A percentile compares a stretch with the other conserved stretches of the same genome.
Evolutionary conservation across 2,113 vertebrate genomes (phyloP).

Genomic region (Cnemophilus loriae): DNA sequence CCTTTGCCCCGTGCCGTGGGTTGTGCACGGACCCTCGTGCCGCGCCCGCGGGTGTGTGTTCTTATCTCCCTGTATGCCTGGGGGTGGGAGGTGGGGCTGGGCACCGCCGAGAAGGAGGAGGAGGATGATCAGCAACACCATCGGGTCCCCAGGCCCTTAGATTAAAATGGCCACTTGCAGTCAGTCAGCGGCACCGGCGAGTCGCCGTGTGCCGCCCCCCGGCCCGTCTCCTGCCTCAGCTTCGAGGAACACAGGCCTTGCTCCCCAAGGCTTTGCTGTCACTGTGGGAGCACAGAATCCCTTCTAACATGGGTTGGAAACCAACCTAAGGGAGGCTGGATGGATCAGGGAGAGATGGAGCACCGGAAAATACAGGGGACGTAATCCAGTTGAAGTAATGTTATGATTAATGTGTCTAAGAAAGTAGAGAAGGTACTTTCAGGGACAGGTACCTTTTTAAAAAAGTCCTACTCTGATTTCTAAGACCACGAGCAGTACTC

Average conservation of each 20-base stretch:
- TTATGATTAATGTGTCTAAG: not conserved
- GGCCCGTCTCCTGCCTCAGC: not conserved
- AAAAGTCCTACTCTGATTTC: not conserved
- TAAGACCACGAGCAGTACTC: not conserved
- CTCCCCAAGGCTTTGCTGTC: not conserved
- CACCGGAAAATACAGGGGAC: not conserved
- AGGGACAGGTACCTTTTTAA: not conserved
- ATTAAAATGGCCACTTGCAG: slow-evolving; percentile 70
- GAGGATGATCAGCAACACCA: not conserved
- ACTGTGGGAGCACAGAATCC: not conserved
- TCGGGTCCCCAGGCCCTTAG: not conserved
- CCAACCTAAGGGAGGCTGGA: fast-evolving
- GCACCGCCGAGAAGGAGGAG: not conserved
- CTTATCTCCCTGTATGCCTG: not conserved
- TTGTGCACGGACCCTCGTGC: not conserved
- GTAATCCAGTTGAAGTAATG: not conserved
- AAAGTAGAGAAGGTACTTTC: not conserved
- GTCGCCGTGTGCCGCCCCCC: not conserved
- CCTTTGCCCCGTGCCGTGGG: not conserved
- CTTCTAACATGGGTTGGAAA: not conserved
- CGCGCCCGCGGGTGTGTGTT: not conserved
- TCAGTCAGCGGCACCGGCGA: not conserved
- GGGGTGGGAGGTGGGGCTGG: slow-evolving; percentile 10
- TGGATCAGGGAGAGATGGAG: not conserved
- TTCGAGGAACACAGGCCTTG: not conserved